Evolutionary conservation across 2,113 vertebrate genomes (phyloP), one percentile per base, ranked within the genome.

Genomic region (Polypterus senegalus): DNA sequence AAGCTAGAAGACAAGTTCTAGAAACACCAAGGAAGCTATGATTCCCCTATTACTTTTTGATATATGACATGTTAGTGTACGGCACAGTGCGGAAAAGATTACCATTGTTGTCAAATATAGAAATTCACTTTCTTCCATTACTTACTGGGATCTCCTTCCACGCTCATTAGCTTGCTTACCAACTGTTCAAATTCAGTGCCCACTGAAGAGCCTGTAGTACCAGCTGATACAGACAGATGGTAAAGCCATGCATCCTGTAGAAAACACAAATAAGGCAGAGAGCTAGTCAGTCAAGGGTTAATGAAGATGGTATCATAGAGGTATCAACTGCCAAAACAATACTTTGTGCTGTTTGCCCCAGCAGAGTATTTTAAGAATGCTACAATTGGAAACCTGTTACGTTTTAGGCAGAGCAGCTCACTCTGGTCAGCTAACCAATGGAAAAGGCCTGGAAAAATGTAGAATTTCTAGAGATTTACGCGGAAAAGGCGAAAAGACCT

Each of bases 181-280:
- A 97, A 84, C 65, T 97, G 89, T 75, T 99, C 96, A 67, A 97
- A 99, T 73, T 97, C 94, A 0, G 96, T 97, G 68, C 96, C 96
- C 65, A 92, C 88, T 65, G 86, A 89, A 6, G 87, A 84, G 73
- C 72, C 79, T 10, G 76, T 83, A 74, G 79, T 86, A 77, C 93
- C 94, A 27, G 93, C 91, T 64, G 93, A 92, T 73, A 98, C 83
- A 1, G 88, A 91, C 72, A 99, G 82, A 75, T 98, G 92, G 75
- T 97, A 99, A 67, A 95, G 84, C 96, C 94, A 99, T 0, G 88
- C 86, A 4, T 91, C 92, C 96, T 99, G 59, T 47, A 66, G 60
- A 75, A 69, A 75, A 60, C 52, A 54, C 49, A 45, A 8, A 47
- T 49, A 63, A 9, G 11, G 11, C 49, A 6, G 47, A 56, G 9